phyloP scores from a whole-genome alignment of 1,140 invertebrate species.

The Megathymus violae region DNA sequence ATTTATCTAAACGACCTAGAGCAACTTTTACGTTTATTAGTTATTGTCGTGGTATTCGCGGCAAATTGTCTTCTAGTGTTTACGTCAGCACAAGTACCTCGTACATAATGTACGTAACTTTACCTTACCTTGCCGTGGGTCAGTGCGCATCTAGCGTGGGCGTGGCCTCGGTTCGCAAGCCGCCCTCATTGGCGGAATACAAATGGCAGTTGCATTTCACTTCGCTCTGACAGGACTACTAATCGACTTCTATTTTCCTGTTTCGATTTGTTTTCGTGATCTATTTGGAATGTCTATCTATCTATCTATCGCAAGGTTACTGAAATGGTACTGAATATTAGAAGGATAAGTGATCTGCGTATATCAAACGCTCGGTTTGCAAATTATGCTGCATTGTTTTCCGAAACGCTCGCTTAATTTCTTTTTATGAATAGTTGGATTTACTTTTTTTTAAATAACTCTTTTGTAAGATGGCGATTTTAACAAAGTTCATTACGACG shows the following conservation, averaged over 20 bases:
- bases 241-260: constrained; percentile 43
- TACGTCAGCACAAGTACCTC: constrained; percentile 44
- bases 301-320: constrained; percentile 16
- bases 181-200: constrained; percentile 60
- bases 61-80: constrained; percentile 18
- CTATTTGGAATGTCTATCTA: constrained; percentile 13
- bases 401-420: no score
- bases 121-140: constrained; percentile 48
- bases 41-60: not conserved
- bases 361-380: no score
- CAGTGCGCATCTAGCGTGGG: constrained; percentile 64
- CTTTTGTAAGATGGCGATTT: no score
- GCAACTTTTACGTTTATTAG: not conserved
- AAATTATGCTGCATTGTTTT: no score
- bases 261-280: constrained; percentile 19
- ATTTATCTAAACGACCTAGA: not conserved
- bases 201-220: constrained; percentile 74
- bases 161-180: constrained; percentile 59
- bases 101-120: constrained; percentile 49
- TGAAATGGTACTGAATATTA: constrained; percentile 13
- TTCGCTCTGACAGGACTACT: constrained; percentile 58
- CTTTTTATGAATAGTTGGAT: no score
- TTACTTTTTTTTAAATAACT: no score
- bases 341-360: no score
- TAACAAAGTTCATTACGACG: no score